These are phyloP conservation scores for Diploptera punctata DNA, from an alignment of 2,888 invertebrate genomes.

Conservation along the genomic window DNA sequence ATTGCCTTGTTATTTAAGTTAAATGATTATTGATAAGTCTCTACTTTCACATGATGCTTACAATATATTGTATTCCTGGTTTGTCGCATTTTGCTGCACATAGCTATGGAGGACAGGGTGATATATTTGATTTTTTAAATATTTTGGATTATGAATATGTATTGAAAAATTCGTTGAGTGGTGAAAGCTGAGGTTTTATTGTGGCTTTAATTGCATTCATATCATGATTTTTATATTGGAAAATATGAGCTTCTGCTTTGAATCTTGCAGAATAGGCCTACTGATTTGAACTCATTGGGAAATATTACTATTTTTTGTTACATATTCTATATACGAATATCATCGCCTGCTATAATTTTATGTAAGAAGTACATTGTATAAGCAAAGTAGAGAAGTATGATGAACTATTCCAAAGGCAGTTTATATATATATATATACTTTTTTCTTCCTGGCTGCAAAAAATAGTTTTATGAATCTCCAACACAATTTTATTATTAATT, in stretches of 20 bases:
- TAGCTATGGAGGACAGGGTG: constrained; percentile 5
- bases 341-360: not conserved
- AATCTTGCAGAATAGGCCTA: not conserved
- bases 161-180: not conserved
- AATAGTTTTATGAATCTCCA: no score
- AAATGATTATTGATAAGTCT: not conserved
- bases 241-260: not conserved
- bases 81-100: not conserved
- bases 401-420: no score
- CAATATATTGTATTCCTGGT: not conserved
- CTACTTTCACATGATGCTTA: not conserved
- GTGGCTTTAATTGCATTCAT: not conserved
- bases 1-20: not conserved
- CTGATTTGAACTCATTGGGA: not conserved
- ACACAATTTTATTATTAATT: no score
- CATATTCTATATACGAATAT: not conserved
- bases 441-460: no score
- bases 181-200: not conserved
- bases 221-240: not conserved
- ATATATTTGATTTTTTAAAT: not conserved
- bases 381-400: not conserved
- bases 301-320: not conserved
- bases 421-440: no score
- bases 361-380: not conserved
- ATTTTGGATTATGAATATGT: not conserved